Conservation (phyloP, 2,888 invertebrate species). For the Antheraea yamamai region DNA sequence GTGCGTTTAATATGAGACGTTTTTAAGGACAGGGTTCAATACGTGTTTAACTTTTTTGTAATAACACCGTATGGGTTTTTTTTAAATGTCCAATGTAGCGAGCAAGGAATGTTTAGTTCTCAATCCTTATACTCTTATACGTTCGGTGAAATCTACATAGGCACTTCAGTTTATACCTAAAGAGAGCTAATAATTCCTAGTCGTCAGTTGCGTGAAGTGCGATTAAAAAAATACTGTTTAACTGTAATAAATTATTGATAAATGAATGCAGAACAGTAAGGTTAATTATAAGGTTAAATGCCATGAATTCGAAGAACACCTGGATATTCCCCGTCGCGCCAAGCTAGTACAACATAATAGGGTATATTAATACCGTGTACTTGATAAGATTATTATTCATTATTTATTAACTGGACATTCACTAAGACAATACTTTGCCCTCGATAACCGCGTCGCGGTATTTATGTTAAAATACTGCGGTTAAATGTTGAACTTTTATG, state of each 20-base stretch:
- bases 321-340: background rate
- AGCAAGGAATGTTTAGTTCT: too few relatives aligned
- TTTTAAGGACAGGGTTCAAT: too few relatives aligned
- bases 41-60: too few relatives aligned
- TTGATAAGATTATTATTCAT: conserved; percentile 63
- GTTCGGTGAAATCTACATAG: too few relatives aligned
- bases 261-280: background rate
- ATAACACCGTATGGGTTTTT: too few relatives aligned
- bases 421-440: conserved; percentile 41
- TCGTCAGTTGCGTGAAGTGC: too few relatives aligned
- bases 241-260: background rate
- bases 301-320: conserved; percentile 46
- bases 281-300: conserved; percentile 34
- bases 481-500: conserved; percentile 18
- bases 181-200: too few relatives aligned
- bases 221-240: background rate
- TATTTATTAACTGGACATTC: conserved; percentile 41
- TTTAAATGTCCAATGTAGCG: too few relatives aligned
- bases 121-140: too few relatives aligned
- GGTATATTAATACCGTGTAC: conserved; percentile 64
- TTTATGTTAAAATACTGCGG: conserved; percentile 6
- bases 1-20: too few relatives aligned
- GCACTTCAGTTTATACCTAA: too few relatives aligned
- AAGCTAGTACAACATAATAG: background rate
- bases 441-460: background rate